A percentile compares a stretch with the other conserved stretches of the same genome.
These are phyloP conservation scores for Cryptoblepharus egeriae DNA, from an alignment of 2,797 vertebrate species.

Conservation along the genomic window DNA sequence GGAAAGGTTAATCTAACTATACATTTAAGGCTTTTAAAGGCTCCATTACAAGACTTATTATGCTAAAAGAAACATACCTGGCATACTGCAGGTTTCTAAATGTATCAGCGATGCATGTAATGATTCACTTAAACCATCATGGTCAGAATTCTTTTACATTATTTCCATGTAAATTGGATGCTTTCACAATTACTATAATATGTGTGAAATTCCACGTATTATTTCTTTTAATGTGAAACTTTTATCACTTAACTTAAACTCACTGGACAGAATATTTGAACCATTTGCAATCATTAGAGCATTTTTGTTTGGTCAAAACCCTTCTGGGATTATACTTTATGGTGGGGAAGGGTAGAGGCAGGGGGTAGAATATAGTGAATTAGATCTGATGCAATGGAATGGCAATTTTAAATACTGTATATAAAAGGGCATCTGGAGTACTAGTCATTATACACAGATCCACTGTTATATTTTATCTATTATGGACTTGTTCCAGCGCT, in stretches of 20 bases:
- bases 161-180: slow-evolving; percentile 92
- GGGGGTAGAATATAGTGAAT: slow-evolving; percentile 75
- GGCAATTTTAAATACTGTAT: slow-evolving; percentile 82
- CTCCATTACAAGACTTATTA: slow-evolving; percentile 84
- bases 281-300: slow-evolving; percentile 84
- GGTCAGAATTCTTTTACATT: slow-evolving; percentile 83
- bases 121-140: slow-evolving; percentile 86
- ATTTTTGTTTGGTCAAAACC: slow-evolving; percentile 83
- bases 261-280: slow-evolving; percentile 83
- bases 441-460: slow-evolving; percentile 74
- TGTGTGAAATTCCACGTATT: slow-evolving; percentile 84
- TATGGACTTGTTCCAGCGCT: slow-evolving; percentile 61
- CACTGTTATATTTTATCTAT: slow-evolving; percentile 71
- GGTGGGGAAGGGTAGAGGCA: slow-evolving; percentile 9
- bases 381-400: slow-evolving; percentile 77
- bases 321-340: slow-evolving; percentile 75
- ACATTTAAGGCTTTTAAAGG: slow-evolving; percentile 89
- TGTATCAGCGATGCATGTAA: slow-evolving; percentile 85
- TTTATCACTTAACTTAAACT: slow-evolving; percentile 84
- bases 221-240: slow-evolving; percentile 84
- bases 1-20: slow-evolving; percentile 90
- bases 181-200: slow-evolving; percentile 86
- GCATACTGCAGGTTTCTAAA: slow-evolving; percentile 82
- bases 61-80: slow-evolving; percentile 86
- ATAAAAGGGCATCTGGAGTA: slow-evolving; percentile 76